Percentiles rank a stretch among this genome's conserved stretches.
Evolutionary conservation across 2,113 vertebrate species (phyloP).

Genomic region (Bos javanicus): DNA sequence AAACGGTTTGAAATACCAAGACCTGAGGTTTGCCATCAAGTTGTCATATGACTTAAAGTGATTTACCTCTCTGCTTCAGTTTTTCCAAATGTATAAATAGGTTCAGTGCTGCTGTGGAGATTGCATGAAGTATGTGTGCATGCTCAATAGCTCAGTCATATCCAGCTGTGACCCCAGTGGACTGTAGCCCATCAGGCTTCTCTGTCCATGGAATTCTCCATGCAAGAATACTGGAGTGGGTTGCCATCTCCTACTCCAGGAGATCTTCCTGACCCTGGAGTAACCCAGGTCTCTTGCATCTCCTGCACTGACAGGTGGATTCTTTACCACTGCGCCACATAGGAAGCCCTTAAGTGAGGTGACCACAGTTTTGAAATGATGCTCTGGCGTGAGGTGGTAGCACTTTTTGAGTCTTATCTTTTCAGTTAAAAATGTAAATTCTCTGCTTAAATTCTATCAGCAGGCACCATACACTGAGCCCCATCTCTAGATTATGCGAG

Average conservation of each 20-base stretch:
- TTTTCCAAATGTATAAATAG: not conserved
- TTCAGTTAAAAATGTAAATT: not conserved
- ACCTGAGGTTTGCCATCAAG: not conserved
- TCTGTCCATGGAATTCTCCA: not conserved
- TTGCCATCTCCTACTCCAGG: not conserved
- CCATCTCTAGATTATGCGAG: not conserved
- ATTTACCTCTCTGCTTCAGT: not conserved
- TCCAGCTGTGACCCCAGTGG: accelerated
- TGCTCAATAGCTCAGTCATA: not conserved
- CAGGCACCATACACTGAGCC: not conserved
- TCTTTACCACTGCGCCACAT: accelerated
- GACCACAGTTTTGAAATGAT: not conserved
- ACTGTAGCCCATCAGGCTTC: not conserved
- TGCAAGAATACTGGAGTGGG: not conserved
- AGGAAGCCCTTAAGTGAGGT: not conserved
- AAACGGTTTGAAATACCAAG: not conserved
- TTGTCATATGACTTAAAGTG: not conserved
- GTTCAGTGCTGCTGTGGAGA: not conserved
- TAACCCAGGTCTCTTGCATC: not conserved
- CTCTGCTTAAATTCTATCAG: not conserved
- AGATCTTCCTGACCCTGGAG: not conserved
- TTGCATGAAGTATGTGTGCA: not conserved
- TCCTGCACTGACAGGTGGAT: not conserved
- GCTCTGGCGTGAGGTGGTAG: not conserved
- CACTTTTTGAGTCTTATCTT: not conserved